Evolutionary conservation across 2,888 invertebrate species (phyloP).

Genomic region (Quadroppia sp.): DNA sequence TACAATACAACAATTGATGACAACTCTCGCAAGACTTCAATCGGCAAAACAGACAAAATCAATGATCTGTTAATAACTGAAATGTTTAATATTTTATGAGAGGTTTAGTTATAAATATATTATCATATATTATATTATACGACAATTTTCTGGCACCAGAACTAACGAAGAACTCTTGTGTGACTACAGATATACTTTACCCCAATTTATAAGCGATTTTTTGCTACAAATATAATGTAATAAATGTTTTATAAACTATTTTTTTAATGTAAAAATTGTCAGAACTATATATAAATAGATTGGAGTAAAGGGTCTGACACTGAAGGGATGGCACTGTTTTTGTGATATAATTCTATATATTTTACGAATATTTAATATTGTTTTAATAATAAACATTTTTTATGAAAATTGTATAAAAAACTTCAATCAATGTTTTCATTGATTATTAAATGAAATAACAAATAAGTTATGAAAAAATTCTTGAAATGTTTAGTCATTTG

Average conservation of each 20-base stretch:
- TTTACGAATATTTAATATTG: no score
- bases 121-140: conserved; percentile 1
- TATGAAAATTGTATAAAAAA: no score
- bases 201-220: background rate
- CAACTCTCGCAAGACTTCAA: no score
- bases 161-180: background rate
- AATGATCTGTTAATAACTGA: no score
- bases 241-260: background rate
- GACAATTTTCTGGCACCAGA: conserved; percentile 5
- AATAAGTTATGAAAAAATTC: no score
- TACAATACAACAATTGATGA: no score
- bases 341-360: no score
- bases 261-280: conserved; percentile 3
- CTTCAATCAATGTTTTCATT: no score
- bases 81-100: conserved; percentile 30
- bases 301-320: background rate
- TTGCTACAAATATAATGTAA: background rate
- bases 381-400: no score
- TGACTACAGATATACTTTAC: background rate
- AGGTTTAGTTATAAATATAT: background rate
- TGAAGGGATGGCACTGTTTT: conserved; percentile 10
- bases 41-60: no score
- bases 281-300: background rate
- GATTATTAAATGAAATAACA: no score
- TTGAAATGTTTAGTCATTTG: no score